These are phyloP conservation scores for Onthophagus taurus DNA, from an alignment of 1,140 invertebrate species.

Conservation along the genomic window DNA sequence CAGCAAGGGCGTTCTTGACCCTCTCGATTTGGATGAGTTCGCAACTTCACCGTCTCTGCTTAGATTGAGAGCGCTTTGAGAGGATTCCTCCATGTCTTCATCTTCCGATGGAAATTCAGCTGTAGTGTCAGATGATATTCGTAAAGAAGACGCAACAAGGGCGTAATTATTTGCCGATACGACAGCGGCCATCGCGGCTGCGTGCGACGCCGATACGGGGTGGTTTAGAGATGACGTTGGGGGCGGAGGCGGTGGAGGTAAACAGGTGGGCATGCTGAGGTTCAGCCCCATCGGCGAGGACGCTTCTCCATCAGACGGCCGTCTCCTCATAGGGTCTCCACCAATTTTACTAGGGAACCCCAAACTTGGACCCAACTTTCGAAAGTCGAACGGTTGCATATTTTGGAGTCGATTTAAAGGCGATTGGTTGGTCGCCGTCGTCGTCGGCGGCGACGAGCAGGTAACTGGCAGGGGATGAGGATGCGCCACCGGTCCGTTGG, in stretches of 20 bases:
- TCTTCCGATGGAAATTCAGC: conserved; percentile 45
- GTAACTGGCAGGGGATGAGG: no score
- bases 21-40: conserved; percentile 36
- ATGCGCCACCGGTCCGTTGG: conserved; percentile 26
- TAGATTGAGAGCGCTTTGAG: conserved; percentile 58
- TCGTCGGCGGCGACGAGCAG: conserved; percentile 36
- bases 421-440: conserved; percentile 50
- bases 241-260: conserved; percentile 50
- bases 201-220: conserved; percentile 45
- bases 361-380: conserved; percentile 56
- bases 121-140: conserved; percentile 36
- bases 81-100: conserved; percentile 55
- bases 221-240: conserved; percentile 41
- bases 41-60: conserved; percentile 45
- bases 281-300: conserved; percentile 45
- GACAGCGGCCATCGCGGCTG: conserved; percentile 43
- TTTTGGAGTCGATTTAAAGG: conserved; percentile 83
- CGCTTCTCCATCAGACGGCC: conserved; percentile 42
- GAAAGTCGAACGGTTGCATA: conserved; percentile 92
- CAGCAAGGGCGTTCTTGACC: conserved; percentile 30
- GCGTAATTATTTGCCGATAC: conserved; percentile 37
- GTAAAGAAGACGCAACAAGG: conserved; percentile 37
- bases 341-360: conserved; percentile 33
- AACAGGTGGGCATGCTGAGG: conserved; percentile 49
- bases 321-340: conserved; percentile 37